These are phyloP conservation scores for Tribolium castaneum DNA, from an alignment of 1,140 invertebrate genomes.

Conservation along the genomic window DNA sequence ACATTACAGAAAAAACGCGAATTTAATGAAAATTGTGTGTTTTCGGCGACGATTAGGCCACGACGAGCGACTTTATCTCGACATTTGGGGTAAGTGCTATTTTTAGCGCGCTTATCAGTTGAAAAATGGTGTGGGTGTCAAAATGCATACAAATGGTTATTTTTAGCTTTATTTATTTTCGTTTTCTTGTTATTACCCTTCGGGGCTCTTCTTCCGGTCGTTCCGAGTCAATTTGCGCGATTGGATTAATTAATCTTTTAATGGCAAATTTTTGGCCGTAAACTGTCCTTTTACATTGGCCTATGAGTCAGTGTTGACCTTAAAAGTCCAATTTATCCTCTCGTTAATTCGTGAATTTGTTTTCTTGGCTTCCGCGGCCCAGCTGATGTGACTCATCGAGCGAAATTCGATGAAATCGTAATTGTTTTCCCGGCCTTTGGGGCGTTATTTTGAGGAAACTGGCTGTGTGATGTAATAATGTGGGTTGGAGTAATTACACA, in stretches of 20 bases:
- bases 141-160: constrained; percentile 34
- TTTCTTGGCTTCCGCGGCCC: background rate
- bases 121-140: constrained; percentile 19
- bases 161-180: constrained; percentile 35
- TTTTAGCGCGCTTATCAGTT: background rate
- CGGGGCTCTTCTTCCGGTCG: background rate
- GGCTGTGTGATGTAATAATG: background rate
- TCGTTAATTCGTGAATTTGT: background rate
- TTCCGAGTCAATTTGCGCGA: background rate
- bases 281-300: constrained; percentile 4
- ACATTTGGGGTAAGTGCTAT: background rate
- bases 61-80: background rate
- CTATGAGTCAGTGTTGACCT: constrained; percentile 23
- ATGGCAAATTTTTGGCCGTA: constrained; percentile 7
- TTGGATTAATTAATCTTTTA: constrained; percentile 5
- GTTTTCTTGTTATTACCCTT: background rate
- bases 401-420: no score
- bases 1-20: constrained; percentile 24
- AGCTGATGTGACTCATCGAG: background rate
- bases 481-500: background rate
- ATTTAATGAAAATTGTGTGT: constrained; percentile 28
- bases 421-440: no score
- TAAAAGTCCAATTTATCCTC: constrained; percentile 20
- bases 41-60: background rate
- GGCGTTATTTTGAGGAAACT: no score